phyloP scores from a whole-genome alignment of 2,113 vertebrate genomes.

The Thamnophis sirtalis region DNA sequence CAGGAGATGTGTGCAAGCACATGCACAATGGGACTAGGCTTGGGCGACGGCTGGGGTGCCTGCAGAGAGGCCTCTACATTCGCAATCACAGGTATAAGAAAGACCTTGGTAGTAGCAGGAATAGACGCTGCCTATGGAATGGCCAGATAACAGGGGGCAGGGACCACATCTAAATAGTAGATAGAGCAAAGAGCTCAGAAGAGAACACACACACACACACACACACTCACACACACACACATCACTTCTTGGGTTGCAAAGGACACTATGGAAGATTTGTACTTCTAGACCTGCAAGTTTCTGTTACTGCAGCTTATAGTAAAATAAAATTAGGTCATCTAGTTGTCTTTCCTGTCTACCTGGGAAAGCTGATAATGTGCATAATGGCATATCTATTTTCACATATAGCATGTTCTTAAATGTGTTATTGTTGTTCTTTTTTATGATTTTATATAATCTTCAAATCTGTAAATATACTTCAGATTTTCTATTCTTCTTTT shows the following conservation, averaged over 20 bases:
- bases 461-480: not conserved
- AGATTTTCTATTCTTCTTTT: not conserved
- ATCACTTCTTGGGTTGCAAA: not conserved
- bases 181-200: not conserved
- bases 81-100: not conserved
- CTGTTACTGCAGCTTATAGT: not conserved
- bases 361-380: not conserved
- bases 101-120: not conserved
- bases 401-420: not conserved
- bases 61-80: too few species aligned
- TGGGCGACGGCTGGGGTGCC: too few species aligned
- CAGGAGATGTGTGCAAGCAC: too few species aligned
- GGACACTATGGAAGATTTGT: not conserved
- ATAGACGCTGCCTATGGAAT: not conserved
- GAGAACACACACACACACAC: too few species aligned
- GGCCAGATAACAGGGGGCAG: not conserved
- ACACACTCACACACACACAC: too few species aligned
- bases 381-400: not conserved
- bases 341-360: not conserved
- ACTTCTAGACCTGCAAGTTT: not conserved
- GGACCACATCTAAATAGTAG: not conserved
- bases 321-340: not conserved
- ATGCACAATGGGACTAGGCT: too few species aligned
- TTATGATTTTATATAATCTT: not conserved
- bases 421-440: not conserved